phyloP scores from a whole-genome alignment of 1,140 invertebrate genomes.

The Plectrocnemia conspersa region DNA sequence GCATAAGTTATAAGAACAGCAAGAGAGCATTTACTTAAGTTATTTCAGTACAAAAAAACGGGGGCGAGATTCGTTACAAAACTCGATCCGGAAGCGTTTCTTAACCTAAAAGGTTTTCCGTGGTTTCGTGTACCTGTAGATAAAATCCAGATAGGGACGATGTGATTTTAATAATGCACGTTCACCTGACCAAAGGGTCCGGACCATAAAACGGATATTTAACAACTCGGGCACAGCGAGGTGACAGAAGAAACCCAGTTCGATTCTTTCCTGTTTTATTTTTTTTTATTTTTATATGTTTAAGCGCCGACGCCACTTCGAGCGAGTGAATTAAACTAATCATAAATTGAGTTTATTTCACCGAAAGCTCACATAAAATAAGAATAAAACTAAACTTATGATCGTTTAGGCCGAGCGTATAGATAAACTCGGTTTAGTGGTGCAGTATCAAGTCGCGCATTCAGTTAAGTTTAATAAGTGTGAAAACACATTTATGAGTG shows the following conservation, averaged over 20 bases:
- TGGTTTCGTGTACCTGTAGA: too few species aligned
- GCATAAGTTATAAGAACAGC: conserved; percentile 25
- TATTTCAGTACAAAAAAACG: conserved; percentile 24
- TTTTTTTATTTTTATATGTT: too few species aligned
- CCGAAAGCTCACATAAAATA: conserved; percentile 29
- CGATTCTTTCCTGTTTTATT: background rate
- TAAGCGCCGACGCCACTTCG: too few species aligned
- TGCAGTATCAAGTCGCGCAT: too few species aligned
- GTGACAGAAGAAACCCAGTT: background rate
- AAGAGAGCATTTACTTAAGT: conserved; percentile 26
- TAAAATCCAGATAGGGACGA: too few species aligned
- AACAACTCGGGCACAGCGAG: conserved; percentile 18
- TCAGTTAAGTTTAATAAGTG: too few species aligned
- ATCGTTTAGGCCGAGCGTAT: conserved; percentile 31
- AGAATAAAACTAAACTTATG: conserved; percentile 33
- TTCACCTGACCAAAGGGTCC: conserved; percentile 9
- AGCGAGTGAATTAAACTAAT: conserved; percentile 30
- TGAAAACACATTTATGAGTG: too few species aligned
- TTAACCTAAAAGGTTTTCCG: background rate
- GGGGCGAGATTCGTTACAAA: conserved; percentile 4
- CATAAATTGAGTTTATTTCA: conserved; percentile 32
- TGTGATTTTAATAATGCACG: conserved; percentile 23
- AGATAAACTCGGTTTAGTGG: too few species aligned
- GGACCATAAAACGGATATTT: conserved; percentile 22
- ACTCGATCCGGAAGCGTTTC: background rate